A percentile compares a stretch with the other conserved stretches of the same genome.
These are phyloP conservation scores for Achroia grisella DNA, from an alignment of 1,140 invertebrate species.

Conservation along the genomic window DNA sequence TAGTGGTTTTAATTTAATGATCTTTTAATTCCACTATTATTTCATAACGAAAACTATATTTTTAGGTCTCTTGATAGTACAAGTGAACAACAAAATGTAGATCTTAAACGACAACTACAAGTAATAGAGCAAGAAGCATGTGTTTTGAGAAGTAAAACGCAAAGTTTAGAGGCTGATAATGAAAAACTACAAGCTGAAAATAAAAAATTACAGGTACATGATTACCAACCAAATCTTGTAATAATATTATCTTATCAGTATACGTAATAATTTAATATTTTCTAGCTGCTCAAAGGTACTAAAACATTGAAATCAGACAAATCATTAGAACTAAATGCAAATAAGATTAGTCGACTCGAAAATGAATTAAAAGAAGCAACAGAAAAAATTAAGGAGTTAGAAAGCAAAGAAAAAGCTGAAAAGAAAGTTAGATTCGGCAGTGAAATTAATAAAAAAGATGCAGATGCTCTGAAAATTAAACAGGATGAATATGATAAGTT, in stretches of 20 bases:
- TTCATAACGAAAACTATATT: conserved; percentile 1
- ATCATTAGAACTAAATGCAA: conserved; percentile 72
- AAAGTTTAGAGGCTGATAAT: conserved; percentile 81
- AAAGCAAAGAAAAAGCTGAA: conserved; percentile 71
- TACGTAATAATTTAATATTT: background rate
- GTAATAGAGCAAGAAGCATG: conserved; percentile 82
- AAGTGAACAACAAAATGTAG: conserved; percentile 76
- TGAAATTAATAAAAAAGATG: conserved; percentile 69
- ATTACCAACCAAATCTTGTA: too few relatives aligned
- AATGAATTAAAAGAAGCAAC: conserved; percentile 77
- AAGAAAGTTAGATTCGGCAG: conserved; percentile 67
- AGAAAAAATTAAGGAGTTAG: conserved; percentile 77
- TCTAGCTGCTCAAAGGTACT: conserved; percentile 67
- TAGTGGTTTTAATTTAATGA: conserved; percentile 9
- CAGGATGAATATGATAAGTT: conserved; percentile 70
- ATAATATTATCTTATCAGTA: too few relatives aligned
- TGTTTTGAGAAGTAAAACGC: conserved; percentile 78
- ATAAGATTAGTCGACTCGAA: conserved; percentile 78
- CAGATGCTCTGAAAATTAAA: conserved; percentile 73
- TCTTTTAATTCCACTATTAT: background rate
- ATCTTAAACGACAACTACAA: conserved; percentile 82
- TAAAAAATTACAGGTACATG: conserved; percentile 74
- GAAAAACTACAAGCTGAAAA: conserved; percentile 83
- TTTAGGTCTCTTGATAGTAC: conserved; percentile 76
- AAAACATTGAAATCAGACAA: conserved; percentile 72